Conservation (phyloP, 2,888 invertebrate species). For the Apeira syringaria region DNA sequence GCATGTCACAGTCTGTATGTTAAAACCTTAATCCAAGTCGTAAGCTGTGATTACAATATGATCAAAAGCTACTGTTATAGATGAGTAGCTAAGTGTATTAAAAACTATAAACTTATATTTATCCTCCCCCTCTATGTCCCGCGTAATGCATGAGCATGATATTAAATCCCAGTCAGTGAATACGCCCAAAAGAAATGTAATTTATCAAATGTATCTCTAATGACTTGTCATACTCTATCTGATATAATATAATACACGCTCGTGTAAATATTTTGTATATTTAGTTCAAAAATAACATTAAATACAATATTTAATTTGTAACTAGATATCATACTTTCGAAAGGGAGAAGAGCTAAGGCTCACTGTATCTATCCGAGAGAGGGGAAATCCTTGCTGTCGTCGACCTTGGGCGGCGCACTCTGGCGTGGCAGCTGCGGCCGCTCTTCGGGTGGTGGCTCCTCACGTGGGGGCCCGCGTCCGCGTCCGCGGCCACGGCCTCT, state of each 20-base stretch:
- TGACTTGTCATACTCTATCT: slow-evolving; percentile 39
- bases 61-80: slow-evolving; percentile 78
- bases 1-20: slow-evolving; percentile 72
- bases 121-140: slow-evolving; percentile 69
- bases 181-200: slow-evolving; percentile 36
- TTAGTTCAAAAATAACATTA: slow-evolving; percentile 84
- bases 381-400: slow-evolving; percentile 98
- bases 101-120: slow-evolving; percentile 68
- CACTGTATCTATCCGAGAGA: slow-evolving; percentile 89
- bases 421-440: slow-evolving; percentile 57
- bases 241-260: slow-evolving; percentile 80
- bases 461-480: slow-evolving; percentile 56
- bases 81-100: slow-evolving; percentile 68
- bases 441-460: slow-evolving; percentile 61
- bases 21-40: slow-evolving; percentile 68
- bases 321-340: slow-evolving; percentile 72
- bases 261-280: slow-evolving; percentile 83
- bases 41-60: slow-evolving; percentile 74
- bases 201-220: slow-evolving; percentile 36
- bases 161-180: slow-evolving; percentile 35
- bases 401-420: slow-evolving; percentile 91
- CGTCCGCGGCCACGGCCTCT: slow-evolving; percentile 78
- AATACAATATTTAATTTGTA: slow-evolving; percentile 82
- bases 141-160: slow-evolving; percentile 47
- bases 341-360: slow-evolving; percentile 73